Conservation (phyloP, 2,797 vertebrate species). For the Presbytis comata region DNA sequence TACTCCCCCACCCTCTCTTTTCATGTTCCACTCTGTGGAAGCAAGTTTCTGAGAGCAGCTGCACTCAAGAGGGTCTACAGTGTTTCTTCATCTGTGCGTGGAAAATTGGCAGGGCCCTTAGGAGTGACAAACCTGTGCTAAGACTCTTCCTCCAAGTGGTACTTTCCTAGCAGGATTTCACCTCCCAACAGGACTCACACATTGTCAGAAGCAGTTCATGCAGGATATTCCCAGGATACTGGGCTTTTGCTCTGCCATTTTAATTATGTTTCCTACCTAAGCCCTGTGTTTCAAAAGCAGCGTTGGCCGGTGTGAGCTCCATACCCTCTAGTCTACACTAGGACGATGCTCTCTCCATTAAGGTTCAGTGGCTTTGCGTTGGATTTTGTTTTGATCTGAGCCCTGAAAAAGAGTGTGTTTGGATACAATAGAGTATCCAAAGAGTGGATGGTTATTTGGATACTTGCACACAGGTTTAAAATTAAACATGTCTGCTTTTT, state of each 20-base stretch:
- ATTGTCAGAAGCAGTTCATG: background rate
- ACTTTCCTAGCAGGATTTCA: background rate
- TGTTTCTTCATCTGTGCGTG: background rate
- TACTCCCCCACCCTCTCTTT: background rate
- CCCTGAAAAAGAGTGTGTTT: background rate
- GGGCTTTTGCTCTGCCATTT: background rate
- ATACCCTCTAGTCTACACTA: background rate
- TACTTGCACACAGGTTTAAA: background rate
- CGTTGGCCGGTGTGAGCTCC: background rate
- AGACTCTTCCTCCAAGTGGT: background rate
- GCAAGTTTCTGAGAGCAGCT: background rate
- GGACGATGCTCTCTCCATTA: background rate
- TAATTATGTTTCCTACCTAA: background rate
- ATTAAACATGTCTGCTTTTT: background rate
- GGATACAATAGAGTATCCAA: no score
- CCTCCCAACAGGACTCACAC: background rate
- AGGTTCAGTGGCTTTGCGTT: background rate
- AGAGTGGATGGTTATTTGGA: background rate
- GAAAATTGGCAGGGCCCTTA: background rate
- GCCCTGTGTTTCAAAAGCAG: background rate
- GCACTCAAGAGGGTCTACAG: background rate
- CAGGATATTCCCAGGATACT: background rate
- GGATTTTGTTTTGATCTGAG: conserved; percentile 26
- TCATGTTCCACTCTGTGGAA: background rate
- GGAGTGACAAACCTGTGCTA: background rate